Conservation (phyloP, 1,140 invertebrate genomes). For the Calephelis nemesis region DNA sequence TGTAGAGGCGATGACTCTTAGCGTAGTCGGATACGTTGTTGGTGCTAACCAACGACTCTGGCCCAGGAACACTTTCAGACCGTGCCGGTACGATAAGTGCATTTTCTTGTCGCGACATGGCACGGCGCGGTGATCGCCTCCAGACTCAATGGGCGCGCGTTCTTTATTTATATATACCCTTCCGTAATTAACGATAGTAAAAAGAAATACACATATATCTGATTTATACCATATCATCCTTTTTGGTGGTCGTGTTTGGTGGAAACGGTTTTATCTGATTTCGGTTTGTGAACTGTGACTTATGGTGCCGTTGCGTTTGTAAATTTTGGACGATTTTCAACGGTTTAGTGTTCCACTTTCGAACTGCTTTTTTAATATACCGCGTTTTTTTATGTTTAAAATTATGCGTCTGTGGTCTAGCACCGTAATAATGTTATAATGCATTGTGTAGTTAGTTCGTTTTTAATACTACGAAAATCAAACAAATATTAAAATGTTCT, state of each 20-base stretch:
- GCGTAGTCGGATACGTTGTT: slow-evolving; percentile 31
- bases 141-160: slow-evolving; percentile 55
- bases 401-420: too few relatives aligned
- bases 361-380: too few relatives aligned
- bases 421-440: too few relatives aligned
- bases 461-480: too few relatives aligned
- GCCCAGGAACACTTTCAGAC: slow-evolving; percentile 64
- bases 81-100: slow-evolving; percentile 67
- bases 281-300: slow-evolving; percentile 6
- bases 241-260: slow-evolving; percentile 31
- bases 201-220: slow-evolving; percentile 68
- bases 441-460: too few relatives aligned
- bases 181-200: slow-evolving; percentile 74
- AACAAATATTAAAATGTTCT: too few relatives aligned
- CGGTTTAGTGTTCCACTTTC: too few relatives aligned
- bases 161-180: slow-evolving; percentile 73
- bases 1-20: slow-evolving; percentile 56
- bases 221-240: slow-evolving; percentile 56
- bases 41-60: slow-evolving; percentile 62
- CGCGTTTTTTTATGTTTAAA: too few relatives aligned
- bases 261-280: slow-evolving; percentile 35
- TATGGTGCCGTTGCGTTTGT: slow-evolving; percentile 2
- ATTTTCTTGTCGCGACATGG: slow-evolving; percentile 74
- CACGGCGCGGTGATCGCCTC: slow-evolving; percentile 62
- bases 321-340: too few relatives aligned